A percentile compares a stretch with the other conserved stretches of the same genome.
Conservation (phyloP, 2,113 vertebrate species). For the Ascaphus truei region DNA sequence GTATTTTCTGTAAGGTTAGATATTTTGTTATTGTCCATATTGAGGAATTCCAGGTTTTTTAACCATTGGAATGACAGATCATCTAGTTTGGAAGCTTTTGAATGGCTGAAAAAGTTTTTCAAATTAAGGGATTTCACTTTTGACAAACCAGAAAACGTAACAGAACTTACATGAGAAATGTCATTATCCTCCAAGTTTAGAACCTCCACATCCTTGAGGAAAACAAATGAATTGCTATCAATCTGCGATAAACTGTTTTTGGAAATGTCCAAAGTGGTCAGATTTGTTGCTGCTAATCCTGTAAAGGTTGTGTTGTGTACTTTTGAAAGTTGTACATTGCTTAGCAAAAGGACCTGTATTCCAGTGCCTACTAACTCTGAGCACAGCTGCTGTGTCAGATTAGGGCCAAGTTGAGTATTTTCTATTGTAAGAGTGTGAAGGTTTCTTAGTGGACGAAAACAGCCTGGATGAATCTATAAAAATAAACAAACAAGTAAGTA, state of each 20-base stretch:
- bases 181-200: constrained; percentile 72
- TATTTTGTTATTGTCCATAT: constrained; percentile 67
- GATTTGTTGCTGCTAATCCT: constrained; percentile 69
- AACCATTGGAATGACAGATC: constrained; percentile 80
- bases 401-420: constrained; percentile 53
- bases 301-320: constrained; percentile 63
- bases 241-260: constrained; percentile 65
- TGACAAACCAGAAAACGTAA: constrained; percentile 73
- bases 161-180: constrained; percentile 58
- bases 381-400: constrained; percentile 59
- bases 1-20: constrained; percentile 58
- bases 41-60: constrained; percentile 66
- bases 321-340: constrained; percentile 51
- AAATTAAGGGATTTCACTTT: constrained; percentile 71
- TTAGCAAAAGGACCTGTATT: constrained; percentile 70
- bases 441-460: constrained; percentile 70
- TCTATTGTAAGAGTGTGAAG: constrained; percentile 70
- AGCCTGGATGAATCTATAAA: constrained; percentile 71
- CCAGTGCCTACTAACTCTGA: constrained; percentile 68
- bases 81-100: constrained; percentile 54
- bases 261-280: constrained; percentile 77
- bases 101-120: constrained; percentile 53
- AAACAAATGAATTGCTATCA: constrained; percentile 67
- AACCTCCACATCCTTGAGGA: constrained; percentile 66
- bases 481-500: too few species aligned